Evolutionary conservation across 2,113 vertebrate genomes (phyloP), one percentile per base, ranked within the genome.

Genomic region (Balaenoptera acutorostrata): DNA sequence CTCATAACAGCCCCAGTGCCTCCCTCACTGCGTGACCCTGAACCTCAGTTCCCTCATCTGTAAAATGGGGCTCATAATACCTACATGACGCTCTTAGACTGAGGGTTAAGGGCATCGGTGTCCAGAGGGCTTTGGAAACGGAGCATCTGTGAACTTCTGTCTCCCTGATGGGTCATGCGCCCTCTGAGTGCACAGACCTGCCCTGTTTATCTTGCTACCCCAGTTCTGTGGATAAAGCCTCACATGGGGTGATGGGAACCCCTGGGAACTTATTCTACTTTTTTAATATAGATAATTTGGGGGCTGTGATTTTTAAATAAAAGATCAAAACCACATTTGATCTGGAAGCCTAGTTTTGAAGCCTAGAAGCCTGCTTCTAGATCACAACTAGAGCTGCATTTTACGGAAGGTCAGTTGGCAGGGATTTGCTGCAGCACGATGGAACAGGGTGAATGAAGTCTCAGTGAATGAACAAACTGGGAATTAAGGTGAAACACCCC

Each of bases 151-250:
- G 44, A 29, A 25, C 6, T 1, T 27, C n/a, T 1, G 2, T 52
- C 49, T n/a, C 27, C 20, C 17, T 0, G 2, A 0, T 7, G 25
- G 52, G 6, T 41, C 0, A 0, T 2, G 69, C 23, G 77, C n/a
- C 29, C 44, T 75, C 36, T 21, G 10, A 44, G 49, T 11, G 12
- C 57, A 36, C 77, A 66, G 86, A 31, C 1, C 55, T 49, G 31
- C 46, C 12, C 68, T 39, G 4, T 36, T 25, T 10, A 11, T 31
- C 61, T 27, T n/a, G 64, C 25, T 4, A 23, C 25, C 21, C 64
- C 25, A 12, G 61, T 57, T 57, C 71, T 2, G 2, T 21, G 2
- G 52, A 39, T 46, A 39, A 33, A 52, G 57, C 31, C 13, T 39
- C 5, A 21, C 21, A 0, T 0, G 39, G 63, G 46, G 63, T 6